A percentile compares a stretch with the other conserved stretches of the same genome.
Evolutionary conservation across 2,113 vertebrate species (phyloP).

Genomic region (Grallaria varia): DNA sequence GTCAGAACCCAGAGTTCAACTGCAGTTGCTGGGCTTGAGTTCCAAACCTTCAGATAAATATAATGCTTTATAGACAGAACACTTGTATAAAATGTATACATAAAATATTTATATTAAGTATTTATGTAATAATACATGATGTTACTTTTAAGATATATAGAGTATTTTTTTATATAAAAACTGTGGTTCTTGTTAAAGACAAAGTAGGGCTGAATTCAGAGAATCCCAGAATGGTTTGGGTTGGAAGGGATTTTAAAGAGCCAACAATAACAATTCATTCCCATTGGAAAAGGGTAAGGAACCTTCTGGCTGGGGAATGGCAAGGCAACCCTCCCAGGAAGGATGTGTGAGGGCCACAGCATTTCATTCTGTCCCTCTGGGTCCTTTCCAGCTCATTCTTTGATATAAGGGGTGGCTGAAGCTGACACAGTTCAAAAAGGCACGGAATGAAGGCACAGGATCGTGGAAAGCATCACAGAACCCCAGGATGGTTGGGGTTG

Average conservation of each 20-base stretch:
- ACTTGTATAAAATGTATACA: neutral
- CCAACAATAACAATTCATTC: neutral
- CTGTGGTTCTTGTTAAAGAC: neutral
- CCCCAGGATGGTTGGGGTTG: too few relatives aligned
- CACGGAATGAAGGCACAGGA: neutral
- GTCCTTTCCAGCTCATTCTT: neutral
- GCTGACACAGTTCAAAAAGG: neutral
- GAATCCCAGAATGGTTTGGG: neutral
- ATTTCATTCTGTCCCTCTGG: neutral
- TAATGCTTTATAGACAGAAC: fast-evolving
- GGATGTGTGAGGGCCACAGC: neutral
- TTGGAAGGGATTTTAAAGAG: neutral
- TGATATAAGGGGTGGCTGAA: neutral
- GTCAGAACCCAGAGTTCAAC: neutral
- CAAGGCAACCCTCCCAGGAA: fast-evolving
- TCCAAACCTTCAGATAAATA: neutral
- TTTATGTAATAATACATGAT: too few relatives aligned
- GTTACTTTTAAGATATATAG: neutral
- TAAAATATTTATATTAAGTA: too few relatives aligned
- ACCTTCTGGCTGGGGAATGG: neutral
- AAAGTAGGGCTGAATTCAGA: neutral
- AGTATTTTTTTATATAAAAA: neutral
- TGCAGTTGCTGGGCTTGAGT: neutral
- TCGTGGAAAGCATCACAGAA: neutral
- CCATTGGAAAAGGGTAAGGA: neutral